Evolutionary conservation across 2,113 vertebrate genomes (phyloP), one percentile per base, ranked within the genome.

Genomic region (Tenrec ecaudatus): DNA sequence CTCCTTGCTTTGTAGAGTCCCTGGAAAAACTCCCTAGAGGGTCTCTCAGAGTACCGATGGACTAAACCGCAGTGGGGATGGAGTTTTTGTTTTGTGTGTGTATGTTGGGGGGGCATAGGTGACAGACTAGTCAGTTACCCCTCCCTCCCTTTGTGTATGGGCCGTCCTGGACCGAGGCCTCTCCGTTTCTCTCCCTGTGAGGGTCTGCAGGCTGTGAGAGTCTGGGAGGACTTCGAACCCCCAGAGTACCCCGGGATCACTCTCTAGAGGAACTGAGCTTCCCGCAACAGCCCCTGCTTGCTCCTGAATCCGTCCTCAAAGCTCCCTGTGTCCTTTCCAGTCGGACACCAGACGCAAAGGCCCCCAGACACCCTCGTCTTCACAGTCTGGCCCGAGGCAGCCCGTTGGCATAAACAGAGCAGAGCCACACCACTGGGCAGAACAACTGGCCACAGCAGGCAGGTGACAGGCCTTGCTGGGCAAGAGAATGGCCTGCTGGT

Each of bases 381-480:
- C 16, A 68, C 78, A n/a, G 23, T 2, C 40, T 16, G 43, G 82
- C 14, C 53, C 17, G 6, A 11, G 15, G 38, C 17, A 66, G 89
- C 53, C 43, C 15, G 2, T 16, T 85, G 79, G 47, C 15, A 25
- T 90, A 58, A 95, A 36, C 88, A 81, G 94, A 82, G 64, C 78
- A 79, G 84, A 83, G 33, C 64, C 29, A 23, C 84, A 88, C 23
- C 82, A 1, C 33, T 1, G 38, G 31, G 75, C 68, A 60, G 85
- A 89, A 62, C 16, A 23, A 7, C 53, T 14, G 86, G 91, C 94
- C 73, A 12, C 47, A 66, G 64, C 43, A 14, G 10, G 2, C 47
- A 87, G 92, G 73, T 47, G 25, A 5, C 31, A 27, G 81, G 66
- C 87, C 66, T 40, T 62, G 64, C 27, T 88, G 6, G 7, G 29